These are phyloP conservation scores for Passer montanus DNA, from an alignment of 2,113 vertebrate genomes.

Conservation along the genomic window DNA sequence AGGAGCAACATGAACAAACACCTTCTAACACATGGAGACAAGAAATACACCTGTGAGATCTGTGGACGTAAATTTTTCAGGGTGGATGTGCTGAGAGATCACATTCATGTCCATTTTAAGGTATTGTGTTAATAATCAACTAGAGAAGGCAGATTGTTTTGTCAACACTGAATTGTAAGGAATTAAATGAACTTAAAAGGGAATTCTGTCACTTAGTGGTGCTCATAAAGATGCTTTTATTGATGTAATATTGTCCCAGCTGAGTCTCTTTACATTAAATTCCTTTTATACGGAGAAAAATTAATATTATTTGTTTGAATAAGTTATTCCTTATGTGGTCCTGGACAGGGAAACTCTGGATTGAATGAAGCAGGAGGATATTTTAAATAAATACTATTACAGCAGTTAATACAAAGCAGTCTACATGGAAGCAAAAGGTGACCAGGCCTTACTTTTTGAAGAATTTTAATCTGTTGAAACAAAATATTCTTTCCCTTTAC, in stretches of 20 bases:
- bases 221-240: neutral
- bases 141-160: neutral
- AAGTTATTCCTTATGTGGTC: neutral
- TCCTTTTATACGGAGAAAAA: neutral
- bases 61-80: constrained; percentile 98
- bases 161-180: neutral
- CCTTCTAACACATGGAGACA: constrained; percentile 95
- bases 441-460: neutral
- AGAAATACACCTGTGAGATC: constrained; percentile 99
- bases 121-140: constrained; percentile 62
- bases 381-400: neutral
- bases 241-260: neutral
- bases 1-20: constrained; percentile 99
- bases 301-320: neutral
- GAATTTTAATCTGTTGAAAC: neutral
- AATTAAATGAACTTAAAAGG: neutral
- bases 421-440: neutral
- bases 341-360: neutral
- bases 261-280: neutral
- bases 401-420: neutral
- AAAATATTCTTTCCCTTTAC: neutral
- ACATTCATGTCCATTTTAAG: constrained; percentile 99
- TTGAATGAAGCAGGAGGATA: neutral
- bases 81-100: constrained; percentile 95
- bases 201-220: neutral